Evolutionary conservation across 2,797 vertebrate genomes (phyloP).

Genomic region (Ataeniobius toweri): DNA sequence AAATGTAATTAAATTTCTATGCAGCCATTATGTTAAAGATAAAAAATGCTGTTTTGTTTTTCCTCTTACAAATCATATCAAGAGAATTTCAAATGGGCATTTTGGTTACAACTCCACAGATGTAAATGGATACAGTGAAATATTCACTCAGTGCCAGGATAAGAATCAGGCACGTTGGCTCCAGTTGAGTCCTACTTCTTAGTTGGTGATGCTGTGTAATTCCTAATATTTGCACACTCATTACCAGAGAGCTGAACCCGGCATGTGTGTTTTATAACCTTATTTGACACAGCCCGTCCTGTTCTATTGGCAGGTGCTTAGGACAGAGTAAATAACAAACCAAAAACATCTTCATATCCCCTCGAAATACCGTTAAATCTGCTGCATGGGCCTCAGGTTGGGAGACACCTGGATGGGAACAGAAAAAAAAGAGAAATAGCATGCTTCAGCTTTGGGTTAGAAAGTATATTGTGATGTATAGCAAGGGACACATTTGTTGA

Average conservation of each 20-base stretch:
- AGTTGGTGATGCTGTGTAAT: constrained; percentile 10
- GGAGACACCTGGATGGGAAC: constrained; percentile 86
- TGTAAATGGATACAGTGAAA: constrained; percentile 8
- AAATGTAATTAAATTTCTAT: constrained; percentile 10
- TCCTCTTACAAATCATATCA: neutral
- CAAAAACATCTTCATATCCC: constrained; percentile 19
- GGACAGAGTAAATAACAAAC: constrained; percentile 9
- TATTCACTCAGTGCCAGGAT: neutral
- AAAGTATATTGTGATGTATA: constrained; percentile 6
- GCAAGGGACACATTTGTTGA: neutral
- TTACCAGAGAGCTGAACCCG: constrained; percentile 22
- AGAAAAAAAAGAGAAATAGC: constrained; percentile 8
- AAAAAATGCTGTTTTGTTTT: neutral
- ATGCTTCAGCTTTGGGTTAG: neutral
- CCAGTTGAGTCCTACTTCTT: constrained; percentile 6
- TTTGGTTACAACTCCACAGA: constrained; percentile 35
- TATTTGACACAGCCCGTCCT: constrained; percentile 10
- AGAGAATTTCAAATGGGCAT: constrained; percentile 1
- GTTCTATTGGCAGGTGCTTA: constrained; percentile 3
- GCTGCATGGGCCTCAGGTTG: constrained; percentile 88
- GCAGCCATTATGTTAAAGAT: neutral
- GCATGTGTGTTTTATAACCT: constrained; percentile 18
- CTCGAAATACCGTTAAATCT: constrained; percentile 75
- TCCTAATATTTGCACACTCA: constrained; percentile 22
- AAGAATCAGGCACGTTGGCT: neutral